Evolutionary conservation across 2,797 vertebrate species (phyloP), one percentile per base, ranked within the genome.

Genomic region (Geotria australis): DNA sequence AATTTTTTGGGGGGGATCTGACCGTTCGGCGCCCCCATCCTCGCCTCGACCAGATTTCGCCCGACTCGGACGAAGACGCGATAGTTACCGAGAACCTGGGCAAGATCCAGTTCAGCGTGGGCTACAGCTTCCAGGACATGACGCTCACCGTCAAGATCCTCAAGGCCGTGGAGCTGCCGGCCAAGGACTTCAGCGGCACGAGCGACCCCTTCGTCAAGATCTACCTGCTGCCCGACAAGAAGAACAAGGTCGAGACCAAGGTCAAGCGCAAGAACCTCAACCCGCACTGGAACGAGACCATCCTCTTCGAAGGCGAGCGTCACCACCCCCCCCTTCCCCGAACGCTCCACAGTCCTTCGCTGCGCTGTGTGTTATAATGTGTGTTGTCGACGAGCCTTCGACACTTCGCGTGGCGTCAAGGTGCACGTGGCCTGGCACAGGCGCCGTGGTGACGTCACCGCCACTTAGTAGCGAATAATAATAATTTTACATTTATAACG

Each of bases 181-280:
- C 89, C 57, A 98, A 98, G 73, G 89, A 95, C 69, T 98, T 98
- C 71, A 94, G 85, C 0, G 89, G 89, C 64, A 98, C 89, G 65
- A 94, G 86, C 2, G 89, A 95, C 67, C 89, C 89, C 13, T 98
- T 98, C 1, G 86, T 95, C 68, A 98, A 96, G 76, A 80, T 98
- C 68, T 95, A 95, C 69, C 76, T 98, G 70, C 77, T 95, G 63
- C 89, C 89, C 0, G 89, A 98, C 73, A 98, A 98, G 74, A 98
- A 98, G 77, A 80, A 98, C 80, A 95, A 91, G 72, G 65, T 98
- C 72, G 89, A 96, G 74, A 98, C 89, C 66, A 98, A 98, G 76
- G 86, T 95, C 67, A 98, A 98, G 72, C 72, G 89, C 66, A 98
- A 95, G 78, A 98, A 98, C 71, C 77, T 95, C 60, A 98, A 95